Evolutionary conservation across 2,797 vertebrate species (phyloP), one percentile per base, ranked within the genome.

Genomic region (Alosa sapidissima): DNA sequence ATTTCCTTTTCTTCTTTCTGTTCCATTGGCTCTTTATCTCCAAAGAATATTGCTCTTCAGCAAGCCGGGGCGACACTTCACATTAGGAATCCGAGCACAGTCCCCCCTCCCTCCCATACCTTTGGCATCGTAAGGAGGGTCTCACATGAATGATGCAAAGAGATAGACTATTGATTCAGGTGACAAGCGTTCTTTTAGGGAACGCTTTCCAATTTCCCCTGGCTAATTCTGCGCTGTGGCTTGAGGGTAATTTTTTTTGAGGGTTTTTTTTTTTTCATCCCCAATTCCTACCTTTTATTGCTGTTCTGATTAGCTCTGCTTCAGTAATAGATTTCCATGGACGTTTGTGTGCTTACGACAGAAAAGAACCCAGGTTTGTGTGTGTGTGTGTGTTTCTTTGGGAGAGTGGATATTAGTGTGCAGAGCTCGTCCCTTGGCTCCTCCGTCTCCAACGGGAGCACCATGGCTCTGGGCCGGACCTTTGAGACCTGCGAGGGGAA

Each of bases 141-240:
- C 58, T 86, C 83, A 54, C 82, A 81, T 83, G 85, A 83, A 49
- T 82, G 82, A 68, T 36, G 21, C 82, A 78, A 36, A 52, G 5
- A 60, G 82, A 83, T 83, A 72, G 68, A 86, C 72, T 86, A 83
- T 83, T 45, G 85, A 86, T 83, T 58, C 45, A 28, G 8, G 78
- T 21, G 47, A 54, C 54, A 36, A 28, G 0, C 19, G 84, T 48
- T 48, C 68, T 48, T 68, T 33, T 86, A 83, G 48, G 60, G 45
- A 16, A 81, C 65, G 14, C 24, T 33, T 81, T 41, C 68, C 36
- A 81, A 33, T 75, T 75, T 75, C 36, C 68, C 68, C 78, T 33
- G 55, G 51, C 85, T 83, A 55, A 83, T 58, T 81, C 62, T 81
- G 8, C 21, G 2, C 13, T 0, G 68, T 19, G 68, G 68, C 11